These are phyloP conservation scores for Porites lutea DNA, from an alignment of 64 coral and sea anemone genomes.

Conservation along the genomic window DNA sequence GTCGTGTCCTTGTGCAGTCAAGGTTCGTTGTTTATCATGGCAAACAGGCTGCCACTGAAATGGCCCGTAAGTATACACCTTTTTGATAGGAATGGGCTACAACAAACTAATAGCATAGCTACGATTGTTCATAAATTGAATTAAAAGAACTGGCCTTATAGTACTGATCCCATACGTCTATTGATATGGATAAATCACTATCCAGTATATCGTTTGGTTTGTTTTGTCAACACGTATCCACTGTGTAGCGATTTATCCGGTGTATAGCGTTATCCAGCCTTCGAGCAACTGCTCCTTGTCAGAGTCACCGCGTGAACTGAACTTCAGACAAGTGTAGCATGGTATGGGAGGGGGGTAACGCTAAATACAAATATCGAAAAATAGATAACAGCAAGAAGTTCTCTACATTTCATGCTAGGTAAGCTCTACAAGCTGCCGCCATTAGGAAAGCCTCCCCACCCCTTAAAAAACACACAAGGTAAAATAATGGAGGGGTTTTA, in stretches of 20 bases:
- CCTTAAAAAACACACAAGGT: too few relatives aligned
- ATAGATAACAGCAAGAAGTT: too few relatives aligned
- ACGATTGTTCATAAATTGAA: not conserved
- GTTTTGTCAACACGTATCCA: too few relatives aligned
- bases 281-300: too few relatives aligned
- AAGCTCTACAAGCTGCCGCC: not conserved
- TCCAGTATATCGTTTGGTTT: too few relatives aligned
- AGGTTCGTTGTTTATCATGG: conserved; percentile 26
- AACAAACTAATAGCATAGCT: not conserved
- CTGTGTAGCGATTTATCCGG: too few relatives aligned
- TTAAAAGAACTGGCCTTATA: not conserved
- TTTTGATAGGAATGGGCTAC: not conserved
- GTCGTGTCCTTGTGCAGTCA: not conserved
- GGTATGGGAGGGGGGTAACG: too few relatives aligned
- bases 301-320: too few relatives aligned
- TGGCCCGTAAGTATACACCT: not conserved
- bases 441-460: not conserved
- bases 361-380: too few relatives aligned
- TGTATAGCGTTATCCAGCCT: too few relatives aligned
- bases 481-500: too few relatives aligned
- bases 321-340: too few relatives aligned
- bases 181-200: not conserved
- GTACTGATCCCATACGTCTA: not conserved
- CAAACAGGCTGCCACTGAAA: conserved; percentile 10
- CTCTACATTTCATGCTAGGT: conserved; percentile 16